Base-by-base conservation (phyloP, 1,140 invertebrate genomes). In the Drosophila sp. region DNA sequence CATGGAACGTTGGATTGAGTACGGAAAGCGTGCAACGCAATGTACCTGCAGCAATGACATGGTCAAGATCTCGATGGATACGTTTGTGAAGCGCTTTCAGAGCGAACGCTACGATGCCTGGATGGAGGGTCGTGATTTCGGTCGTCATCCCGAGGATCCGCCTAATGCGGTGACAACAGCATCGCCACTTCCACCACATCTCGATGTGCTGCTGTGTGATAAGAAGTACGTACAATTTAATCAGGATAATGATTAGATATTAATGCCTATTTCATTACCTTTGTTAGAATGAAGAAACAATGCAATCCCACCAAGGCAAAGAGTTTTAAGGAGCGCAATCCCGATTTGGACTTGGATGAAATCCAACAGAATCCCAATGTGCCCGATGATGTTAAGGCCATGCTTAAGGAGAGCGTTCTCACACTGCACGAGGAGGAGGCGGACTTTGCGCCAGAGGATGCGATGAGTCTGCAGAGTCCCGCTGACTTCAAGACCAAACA, bases 61-160 rank as follows among this genome's bases (percentile, higher is more conserved):
- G 94, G 98, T 99, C 0, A 98, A 98, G 90, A 99, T 99, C 66
- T 97, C 97, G 5, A 99, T 99, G 98, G 98, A 99, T 87, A 97
- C 97, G 2, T 99, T 99, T 93, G 97, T 99, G 0, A 97, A 97
- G 92, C 93, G 97, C 36, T 99, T 98, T 91, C 98, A 99, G 91
- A 97, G 97, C 7, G 97, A 99, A 6, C 94, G 95, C 70, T 97
- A 95, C 90, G 92, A 93, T 6, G 69, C 93, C 6, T 94, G 94
- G 93, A 70, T 93, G 16, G 93, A 93, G 80, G 97, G 97, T 0
- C 95, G 96, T 91, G 98, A 99, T 92, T 93, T 97, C 46, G 97
- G 97, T 0, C 95, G 95, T 21, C 98, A 99, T 93, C 98, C 98
- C 0, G 97, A 99, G 91, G 98, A 99, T 93, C 95, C 95, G 0